These are phyloP conservation scores for Poeciliopsis retropinna DNA, from an alignment of 2,113 vertebrate species.

Conservation along the genomic window DNA sequence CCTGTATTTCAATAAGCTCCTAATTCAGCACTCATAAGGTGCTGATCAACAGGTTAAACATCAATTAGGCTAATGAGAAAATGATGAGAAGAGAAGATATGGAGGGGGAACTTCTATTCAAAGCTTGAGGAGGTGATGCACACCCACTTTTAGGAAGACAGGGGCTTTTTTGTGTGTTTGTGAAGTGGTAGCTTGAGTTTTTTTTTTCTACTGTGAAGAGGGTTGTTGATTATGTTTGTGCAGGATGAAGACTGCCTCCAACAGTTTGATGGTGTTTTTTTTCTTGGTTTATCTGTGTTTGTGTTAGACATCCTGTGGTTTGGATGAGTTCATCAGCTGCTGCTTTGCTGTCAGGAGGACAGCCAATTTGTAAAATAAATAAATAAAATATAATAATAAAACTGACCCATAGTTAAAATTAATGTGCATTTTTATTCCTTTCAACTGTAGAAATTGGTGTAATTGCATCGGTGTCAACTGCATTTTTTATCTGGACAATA, in stretches of 20 bases:
- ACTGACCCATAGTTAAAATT: not conserved
- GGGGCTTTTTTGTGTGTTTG: slow-evolving; percentile 19
- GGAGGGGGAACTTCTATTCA: not conserved
- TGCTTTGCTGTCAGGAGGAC: not conserved
- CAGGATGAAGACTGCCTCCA: slow-evolving; percentile 19
- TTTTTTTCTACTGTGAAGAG: slow-evolving; percentile 9
- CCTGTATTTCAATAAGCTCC: slow-evolving; percentile 65
- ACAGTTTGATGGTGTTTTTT: slow-evolving; percentile 8
- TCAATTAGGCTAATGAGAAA: slow-evolving; percentile 76
- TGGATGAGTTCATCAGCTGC: slow-evolving; percentile 28
- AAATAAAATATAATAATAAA: not conserved
- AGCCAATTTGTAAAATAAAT: not conserved
- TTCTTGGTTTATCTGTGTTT: slow-evolving; percentile 38
- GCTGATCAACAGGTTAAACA: slow-evolving; percentile 74
- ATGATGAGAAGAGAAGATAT: slow-evolving; percentile 17
- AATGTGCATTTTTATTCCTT: not conserved
- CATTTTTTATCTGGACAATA: not conserved
- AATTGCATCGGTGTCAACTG: not conserved
- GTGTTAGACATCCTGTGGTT: slow-evolving; percentile 25
- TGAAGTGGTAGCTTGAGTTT: slow-evolving; percentile 26
- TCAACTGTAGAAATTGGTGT: not conserved
- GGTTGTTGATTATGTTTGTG: slow-evolving; percentile 23
- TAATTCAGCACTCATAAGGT: slow-evolving; percentile 75
- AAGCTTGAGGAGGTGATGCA: slow-evolving; percentile 33
- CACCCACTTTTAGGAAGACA: slow-evolving; percentile 9